Evolutionary conservation across 2,113 vertebrate species (phyloP), one percentile per base, ranked within the genome.

Genomic region (Carassius auratus): DNA sequence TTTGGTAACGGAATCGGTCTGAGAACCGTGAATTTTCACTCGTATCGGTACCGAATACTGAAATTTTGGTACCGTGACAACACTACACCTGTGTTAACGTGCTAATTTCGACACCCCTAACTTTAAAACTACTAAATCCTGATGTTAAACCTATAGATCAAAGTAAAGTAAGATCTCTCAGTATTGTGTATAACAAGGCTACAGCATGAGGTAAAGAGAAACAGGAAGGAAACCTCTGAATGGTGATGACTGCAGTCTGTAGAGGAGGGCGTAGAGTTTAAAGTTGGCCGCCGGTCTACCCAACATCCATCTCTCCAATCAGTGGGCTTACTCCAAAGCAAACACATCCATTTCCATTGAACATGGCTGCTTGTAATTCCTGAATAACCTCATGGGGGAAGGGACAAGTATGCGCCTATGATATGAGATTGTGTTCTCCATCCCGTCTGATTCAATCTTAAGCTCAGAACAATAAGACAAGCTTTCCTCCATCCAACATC

Each of bases 261-360:
- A 74, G 8, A 68, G 55, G 59, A 30, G n/a, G 82, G 76, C 33
- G 21, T 62, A 8, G 19, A 36, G 12, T 62, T 62, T 62, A 62
- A 23, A 62, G 78, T 15, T 80, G 73, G 62, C 26, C 14, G 62
- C 73, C 55, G n/a, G 68, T 68, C 79, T 83, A 57, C 85, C 82
- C 69, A 26, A 17, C 52, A 36, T 42, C 78, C 55, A 82, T 57
- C 64, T 30, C 30, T 82, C 45, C 55, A 64, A 86, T 87, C 84
- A 75, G 50, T 3, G 23, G 76, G 38, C 19, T 13, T 30, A 14
- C 50, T 84, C 84, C 89, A 91, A 87, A 69, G 55, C 86, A 89
- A 89, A 91, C 87, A 87, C 21, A 26, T 23, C 42, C 36, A 79
- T 36, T 84, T 89, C 80, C 84, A 80, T 88, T 55, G 77, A 26